Conservation (phyloP, 2,888 invertebrate genomes). For the Macrophya alboannulata region DNA sequence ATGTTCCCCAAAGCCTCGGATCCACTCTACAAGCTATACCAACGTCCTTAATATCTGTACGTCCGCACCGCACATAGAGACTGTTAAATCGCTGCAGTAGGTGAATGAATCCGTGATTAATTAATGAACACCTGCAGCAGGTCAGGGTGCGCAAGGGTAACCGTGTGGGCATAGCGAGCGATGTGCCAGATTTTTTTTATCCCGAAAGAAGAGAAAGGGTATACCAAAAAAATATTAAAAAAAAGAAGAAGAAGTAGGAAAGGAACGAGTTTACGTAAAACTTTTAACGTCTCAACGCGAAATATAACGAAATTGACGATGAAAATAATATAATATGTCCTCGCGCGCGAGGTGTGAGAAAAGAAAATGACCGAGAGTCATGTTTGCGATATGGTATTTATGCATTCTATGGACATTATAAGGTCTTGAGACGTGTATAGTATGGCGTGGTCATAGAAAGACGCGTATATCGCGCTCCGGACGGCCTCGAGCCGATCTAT, state of each 20-base stretch:
- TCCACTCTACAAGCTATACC: neutral
- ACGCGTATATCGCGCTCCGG: neutral
- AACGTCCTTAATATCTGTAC: neutral
- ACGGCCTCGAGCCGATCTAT: neutral
- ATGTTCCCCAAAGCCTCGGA: conserved; percentile 30
- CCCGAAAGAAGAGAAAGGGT: neutral
- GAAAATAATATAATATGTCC: neutral
- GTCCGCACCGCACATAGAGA: conserved; percentile 11
- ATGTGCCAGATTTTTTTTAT: conserved; percentile 7
- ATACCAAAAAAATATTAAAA: neutral
- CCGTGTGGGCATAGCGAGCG: neutral
- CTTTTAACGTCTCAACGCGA: neutral
- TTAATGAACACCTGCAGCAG: conserved; percentile 50
- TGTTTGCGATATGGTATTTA: neutral
- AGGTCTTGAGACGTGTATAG: neutral
- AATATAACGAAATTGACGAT: neutral
- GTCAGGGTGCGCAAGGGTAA: conserved; percentile 13
- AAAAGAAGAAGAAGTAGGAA: neutral
- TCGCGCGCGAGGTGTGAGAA: neutral
- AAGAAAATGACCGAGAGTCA: conserved; percentile 1
- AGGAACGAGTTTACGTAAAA: neutral
- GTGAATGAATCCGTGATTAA: conserved; percentile 39
- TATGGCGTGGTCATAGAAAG: neutral
- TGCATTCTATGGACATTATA: neutral
- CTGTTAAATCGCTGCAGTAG: neutral